These are phyloP conservation scores for Eupithecia centaureata DNA, from an alignment of 2,888 invertebrate species.

Conservation along the genomic window DNA sequence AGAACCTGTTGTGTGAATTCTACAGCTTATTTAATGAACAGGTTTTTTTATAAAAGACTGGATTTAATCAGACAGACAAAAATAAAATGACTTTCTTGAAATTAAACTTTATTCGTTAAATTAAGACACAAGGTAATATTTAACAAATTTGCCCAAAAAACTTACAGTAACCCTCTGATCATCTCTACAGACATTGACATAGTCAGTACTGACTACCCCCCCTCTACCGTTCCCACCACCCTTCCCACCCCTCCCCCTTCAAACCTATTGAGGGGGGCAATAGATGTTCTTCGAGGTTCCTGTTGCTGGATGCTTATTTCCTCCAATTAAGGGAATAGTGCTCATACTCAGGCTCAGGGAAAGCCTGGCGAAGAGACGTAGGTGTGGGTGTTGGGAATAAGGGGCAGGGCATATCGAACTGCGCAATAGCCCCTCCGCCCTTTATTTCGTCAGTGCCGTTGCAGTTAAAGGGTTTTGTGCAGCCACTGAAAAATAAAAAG, in stretches of 20 bases:
- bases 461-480: conserved; percentile 47
- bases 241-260: no score
- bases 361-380: neutral
- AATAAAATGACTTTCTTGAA: neutral
- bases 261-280: no score
- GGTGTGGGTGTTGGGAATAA: neutral
- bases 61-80: no score
- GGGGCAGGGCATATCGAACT: conserved; percentile 29
- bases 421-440: conserved; percentile 21
- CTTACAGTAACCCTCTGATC: neutral
- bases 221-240: no score
- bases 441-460: conserved; percentile 29
- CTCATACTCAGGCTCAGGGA: neutral
- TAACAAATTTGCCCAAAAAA: neutral
- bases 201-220: no score
- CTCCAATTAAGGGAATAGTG: no score
- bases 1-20: no score
- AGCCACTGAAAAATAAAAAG: conserved; percentile 47
- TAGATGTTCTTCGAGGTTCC: no score
- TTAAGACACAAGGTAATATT: neutral
- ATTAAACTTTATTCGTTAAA: neutral
- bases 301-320: no score
- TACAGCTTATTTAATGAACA: no score
- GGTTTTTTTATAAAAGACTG: no score
- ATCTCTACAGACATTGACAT: neutral